Percentiles rank a stretch among this genome's conserved stretches.
Conservation (phyloP, 2,797 vertebrate genomes). For the Pangasius mekongensis region DNA sequence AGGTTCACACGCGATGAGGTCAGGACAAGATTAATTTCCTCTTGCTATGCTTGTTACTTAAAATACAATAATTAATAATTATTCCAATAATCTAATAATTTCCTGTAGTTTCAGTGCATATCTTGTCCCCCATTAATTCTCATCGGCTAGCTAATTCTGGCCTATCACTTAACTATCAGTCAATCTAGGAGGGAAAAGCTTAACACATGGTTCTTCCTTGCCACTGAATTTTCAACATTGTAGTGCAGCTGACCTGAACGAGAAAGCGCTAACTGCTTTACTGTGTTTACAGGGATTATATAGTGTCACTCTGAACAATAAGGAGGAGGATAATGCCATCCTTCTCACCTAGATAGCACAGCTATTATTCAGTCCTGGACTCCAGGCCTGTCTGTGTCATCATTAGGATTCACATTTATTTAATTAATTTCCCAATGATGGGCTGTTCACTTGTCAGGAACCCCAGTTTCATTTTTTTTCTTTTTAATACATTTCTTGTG, state of each 20-base stretch:
- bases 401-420: neutral
- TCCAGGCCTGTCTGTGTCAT: neutral
- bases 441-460: neutral
- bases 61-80: neutral
- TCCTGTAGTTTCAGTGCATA: neutral
- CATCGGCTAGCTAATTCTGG: neutral
- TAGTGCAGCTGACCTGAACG: neutral
- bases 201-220: neutral
- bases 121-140: neutral
- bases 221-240: neutral
- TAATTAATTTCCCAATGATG: neutral
- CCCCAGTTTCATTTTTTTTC: neutral
- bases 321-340: neutral
- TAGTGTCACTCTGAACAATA: neutral
- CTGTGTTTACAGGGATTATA: slow-evolving; percentile 1
- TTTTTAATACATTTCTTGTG: neutral
- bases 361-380: neutral
- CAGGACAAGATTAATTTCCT: neutral
- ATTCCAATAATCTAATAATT: neutral
- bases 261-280: neutral
- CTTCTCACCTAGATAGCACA: neutral
- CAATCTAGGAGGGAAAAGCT: neutral
- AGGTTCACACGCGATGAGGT: neutral
- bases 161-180: neutral
- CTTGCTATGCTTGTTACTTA: neutral